A percentile compares a stretch with the other conserved stretches of the same genome.
These are phyloP conservation scores for Drosophila melanogaster DNA, from an alignment of 1,140 invertebrate genomes.

Conservation along the genomic window DNA sequence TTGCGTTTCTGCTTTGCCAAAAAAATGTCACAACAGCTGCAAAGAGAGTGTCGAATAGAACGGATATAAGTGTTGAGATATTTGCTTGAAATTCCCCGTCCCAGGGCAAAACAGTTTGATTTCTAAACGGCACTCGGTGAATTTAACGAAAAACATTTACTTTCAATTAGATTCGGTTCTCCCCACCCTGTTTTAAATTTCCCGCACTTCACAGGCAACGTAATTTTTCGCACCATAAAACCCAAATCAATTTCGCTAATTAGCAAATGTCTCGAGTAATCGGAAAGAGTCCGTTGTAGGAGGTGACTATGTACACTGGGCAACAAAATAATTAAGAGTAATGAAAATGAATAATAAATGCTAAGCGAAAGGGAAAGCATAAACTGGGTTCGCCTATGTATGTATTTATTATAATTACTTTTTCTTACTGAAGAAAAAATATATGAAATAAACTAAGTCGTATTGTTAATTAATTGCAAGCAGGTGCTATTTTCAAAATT, in stretches of 20 bases:
- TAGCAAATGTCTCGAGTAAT: constrained; percentile 62
- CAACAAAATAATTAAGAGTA: background rate
- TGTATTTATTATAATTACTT: too few species aligned
- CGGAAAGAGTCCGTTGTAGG: constrained; percentile 19
- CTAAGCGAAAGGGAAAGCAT: too few species aligned
- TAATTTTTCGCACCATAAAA: constrained; percentile 79
- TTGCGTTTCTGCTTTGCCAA: constrained; percentile 77
- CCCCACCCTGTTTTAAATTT: background rate
- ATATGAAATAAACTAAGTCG: too few species aligned
- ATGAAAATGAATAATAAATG: background rate
- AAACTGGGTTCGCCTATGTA: too few species aligned
- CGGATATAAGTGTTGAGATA: constrained; percentile 59
- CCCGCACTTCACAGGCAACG: constrained; percentile 1
- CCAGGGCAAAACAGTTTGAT: constrained; percentile 46
- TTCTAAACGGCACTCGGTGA: constrained; percentile 41
- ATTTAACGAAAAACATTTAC: constrained; percentile 67
- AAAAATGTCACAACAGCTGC: constrained; percentile 79
- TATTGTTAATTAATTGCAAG: too few species aligned
- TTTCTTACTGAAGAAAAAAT: too few species aligned
- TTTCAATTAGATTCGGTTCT: constrained; percentile 62
- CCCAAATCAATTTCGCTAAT: constrained; percentile 83
- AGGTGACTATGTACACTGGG: constrained; percentile 2
- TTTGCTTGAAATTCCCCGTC: constrained; percentile 23
- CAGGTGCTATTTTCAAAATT: too few species aligned
- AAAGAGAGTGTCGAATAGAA: constrained; percentile 44